These are phyloP conservation scores for Chironomus tepperi DNA, from an alignment of 1,140 invertebrate genomes.

Conservation along the genomic window DNA sequence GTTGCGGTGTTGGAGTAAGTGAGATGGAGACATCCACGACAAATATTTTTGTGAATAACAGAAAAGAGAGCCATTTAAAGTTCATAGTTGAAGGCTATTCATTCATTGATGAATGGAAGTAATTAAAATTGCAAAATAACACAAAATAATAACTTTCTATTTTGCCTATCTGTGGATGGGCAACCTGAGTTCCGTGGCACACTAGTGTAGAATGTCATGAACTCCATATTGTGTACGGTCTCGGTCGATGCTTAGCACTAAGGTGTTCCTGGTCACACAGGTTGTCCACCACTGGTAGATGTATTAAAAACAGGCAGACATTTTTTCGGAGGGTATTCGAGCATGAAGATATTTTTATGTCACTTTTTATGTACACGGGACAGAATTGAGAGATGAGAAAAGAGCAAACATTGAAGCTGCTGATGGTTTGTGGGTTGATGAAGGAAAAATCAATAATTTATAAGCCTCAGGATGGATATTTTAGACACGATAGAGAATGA, in stretches of 20 bases:
- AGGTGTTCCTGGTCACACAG: too few species aligned
- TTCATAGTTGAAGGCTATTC: constrained; percentile 18
- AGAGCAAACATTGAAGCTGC: too few species aligned
- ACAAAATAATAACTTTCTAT: neutral
- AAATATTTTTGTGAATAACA: neutral
- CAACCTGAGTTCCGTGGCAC: too few species aligned
- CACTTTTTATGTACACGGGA: neutral
- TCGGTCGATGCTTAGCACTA: too few species aligned
- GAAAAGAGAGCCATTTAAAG: neutral
- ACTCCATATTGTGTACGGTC: too few species aligned
- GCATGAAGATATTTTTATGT: too few species aligned
- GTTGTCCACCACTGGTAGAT: too few species aligned
- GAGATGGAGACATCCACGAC: neutral
- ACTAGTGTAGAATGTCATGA: too few species aligned
- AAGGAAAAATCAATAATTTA: constrained; percentile 21
- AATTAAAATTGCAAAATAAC: constrained; percentile 16
- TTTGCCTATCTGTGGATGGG: neutral
- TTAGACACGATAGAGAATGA: neutral
- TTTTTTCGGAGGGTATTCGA: too few species aligned
- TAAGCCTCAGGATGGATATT: neutral
- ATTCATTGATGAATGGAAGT: constrained; percentile 16
- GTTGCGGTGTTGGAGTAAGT: neutral
- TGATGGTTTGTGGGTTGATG: neutral
- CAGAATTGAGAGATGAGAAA: too few species aligned
- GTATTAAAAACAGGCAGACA: neutral